These are phyloP conservation scores for Frankliniella fusca DNA, from an alignment of 2,888 invertebrate genomes.

Conservation along the genomic window DNA sequence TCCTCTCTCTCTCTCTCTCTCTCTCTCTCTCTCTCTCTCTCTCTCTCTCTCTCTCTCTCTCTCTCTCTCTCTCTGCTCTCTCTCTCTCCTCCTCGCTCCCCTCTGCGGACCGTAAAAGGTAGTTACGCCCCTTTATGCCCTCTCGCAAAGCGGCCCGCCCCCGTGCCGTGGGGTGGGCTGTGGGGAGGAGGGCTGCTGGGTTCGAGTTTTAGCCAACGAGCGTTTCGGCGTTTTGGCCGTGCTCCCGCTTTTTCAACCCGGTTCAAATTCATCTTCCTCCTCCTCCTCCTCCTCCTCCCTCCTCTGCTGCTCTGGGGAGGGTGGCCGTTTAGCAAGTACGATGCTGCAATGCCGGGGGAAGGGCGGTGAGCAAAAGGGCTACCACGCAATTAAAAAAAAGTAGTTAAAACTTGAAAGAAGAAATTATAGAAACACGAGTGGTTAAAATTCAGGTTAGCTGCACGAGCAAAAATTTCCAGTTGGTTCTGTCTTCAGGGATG, in stretches of 20 bases:
- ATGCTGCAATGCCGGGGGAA: background rate
- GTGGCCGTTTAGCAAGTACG: background rate
- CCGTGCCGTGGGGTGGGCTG: background rate
- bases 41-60: background rate
- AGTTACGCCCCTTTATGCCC: conserved; percentile 11
- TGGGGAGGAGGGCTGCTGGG: background rate
- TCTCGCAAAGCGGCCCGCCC: background rate
- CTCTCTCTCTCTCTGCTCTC: background rate
- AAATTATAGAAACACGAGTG: too few species aligned
- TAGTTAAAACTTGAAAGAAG: too few species aligned
- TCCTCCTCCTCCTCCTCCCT: background rate
- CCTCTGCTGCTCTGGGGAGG: background rate
- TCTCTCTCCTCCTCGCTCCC: background rate
- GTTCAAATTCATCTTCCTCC: background rate
- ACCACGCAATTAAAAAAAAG: too few species aligned
- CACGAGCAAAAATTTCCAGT: too few species aligned
- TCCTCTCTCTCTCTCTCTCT: background rate
- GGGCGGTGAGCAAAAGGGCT: background rate
- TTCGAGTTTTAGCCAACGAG: background rate
- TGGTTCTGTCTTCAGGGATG: background rate
- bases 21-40: background rate
- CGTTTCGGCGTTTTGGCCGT: background rate
- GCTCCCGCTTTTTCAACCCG: background rate
- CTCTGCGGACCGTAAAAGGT: background rate
- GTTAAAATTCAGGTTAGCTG: too few species aligned